Evolutionary conservation across 2,113 vertebrate species (phyloP).

Genomic region (Oncorhynchus mykiss): DNA sequence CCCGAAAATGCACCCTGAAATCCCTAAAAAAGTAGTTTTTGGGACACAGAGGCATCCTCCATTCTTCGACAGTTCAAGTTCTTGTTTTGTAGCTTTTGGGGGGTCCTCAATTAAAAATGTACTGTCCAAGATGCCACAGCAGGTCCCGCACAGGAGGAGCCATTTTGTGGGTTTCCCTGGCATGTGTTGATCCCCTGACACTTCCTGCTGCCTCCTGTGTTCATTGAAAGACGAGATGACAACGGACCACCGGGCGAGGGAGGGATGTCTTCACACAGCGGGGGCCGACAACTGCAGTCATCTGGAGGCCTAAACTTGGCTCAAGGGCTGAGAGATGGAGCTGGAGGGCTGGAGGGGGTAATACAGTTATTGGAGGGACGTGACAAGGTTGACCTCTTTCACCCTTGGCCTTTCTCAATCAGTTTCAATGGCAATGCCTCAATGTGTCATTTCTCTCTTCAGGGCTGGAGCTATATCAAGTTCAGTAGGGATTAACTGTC

Average conservation of each 20-base stretch:
- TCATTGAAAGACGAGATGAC: constrained; percentile 69
- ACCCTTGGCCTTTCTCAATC: constrained; percentile 29
- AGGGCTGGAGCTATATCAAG: too few species aligned
- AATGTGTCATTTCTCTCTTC: not conserved
- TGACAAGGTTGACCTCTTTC: constrained; percentile 36
- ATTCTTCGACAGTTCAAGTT: not conserved
- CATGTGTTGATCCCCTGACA: constrained; percentile 58
- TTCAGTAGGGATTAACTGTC: too few species aligned
- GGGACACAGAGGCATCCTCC: not conserved
- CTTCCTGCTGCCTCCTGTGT: constrained; percentile 54
- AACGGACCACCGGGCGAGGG: constrained; percentile 63
- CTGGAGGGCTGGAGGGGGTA: constrained; percentile 24
- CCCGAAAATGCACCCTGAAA: too few species aligned
- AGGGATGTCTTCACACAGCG: constrained; percentile 40
- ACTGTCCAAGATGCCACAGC: constrained; percentile 35
- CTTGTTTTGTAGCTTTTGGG: constrained; percentile 16
- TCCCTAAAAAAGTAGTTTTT: not conserved
- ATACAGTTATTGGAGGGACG: constrained; percentile 47
- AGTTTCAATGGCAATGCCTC: constrained; percentile 21
- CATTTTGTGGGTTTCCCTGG: constrained; percentile 52
- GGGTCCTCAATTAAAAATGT: constrained; percentile 31
- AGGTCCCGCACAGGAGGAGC: not conserved
- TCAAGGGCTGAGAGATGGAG: constrained; percentile 11
- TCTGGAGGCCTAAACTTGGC: constrained; percentile 59
- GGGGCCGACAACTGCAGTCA: constrained; percentile 59